Base-by-base conservation (phyloP, 2,113 vertebrate genomes). In the Pelodiscus sinensis region DNA sequence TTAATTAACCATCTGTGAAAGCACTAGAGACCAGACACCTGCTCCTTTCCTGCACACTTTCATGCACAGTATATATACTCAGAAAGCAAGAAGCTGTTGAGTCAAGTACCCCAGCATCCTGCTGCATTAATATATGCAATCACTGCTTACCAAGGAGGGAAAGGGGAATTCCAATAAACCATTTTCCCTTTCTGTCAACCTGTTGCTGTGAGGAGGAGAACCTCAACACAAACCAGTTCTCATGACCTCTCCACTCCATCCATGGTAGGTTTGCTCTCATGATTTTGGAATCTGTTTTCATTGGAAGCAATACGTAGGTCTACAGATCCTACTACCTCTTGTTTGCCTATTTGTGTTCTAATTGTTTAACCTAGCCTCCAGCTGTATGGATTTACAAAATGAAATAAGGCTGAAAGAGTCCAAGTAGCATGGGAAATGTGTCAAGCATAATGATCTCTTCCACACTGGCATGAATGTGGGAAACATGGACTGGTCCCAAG, bases 341-440 rank as follows among this genome's bases (percentile, higher is more conserved):
- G 57, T 78, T 62, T 88, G 27, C 82, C 35, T 89, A 75, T 1
- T 0, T 68, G 44, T 90, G 65, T 95, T 96, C 93, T 85, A 89
- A 75, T 27, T 73, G 79, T 94, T 95, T 94, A 82, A 94, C 93
- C 96, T 90, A 93, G 88, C 75, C 92, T 97, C 94, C 96, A 94
- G 85, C 77, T 79, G 90, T 95, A 97, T 92, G 96, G 92, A 95
- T 90, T 95, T 95, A 97, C 95, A 97, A 96, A 96, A 96, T 54
- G 58, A 97, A 95, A 91, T 94, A 97, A 68, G 35, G 93, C 56
- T 97, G 91, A 93, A 94, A 95, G 12, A 93, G 92, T 96, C 95
- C 97, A 94, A 92, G 91, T 92, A 94, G 85, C 83, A 85, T 27
- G 79, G 91, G 87, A 97, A 94, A 96, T 92, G 84, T 90, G 81